Percentiles rank a stretch among this genome's conserved stretches.
These are phyloP conservation scores for Natrix natrix DNA, from an alignment of 2,797 vertebrate species.

Conservation along the genomic window DNA sequence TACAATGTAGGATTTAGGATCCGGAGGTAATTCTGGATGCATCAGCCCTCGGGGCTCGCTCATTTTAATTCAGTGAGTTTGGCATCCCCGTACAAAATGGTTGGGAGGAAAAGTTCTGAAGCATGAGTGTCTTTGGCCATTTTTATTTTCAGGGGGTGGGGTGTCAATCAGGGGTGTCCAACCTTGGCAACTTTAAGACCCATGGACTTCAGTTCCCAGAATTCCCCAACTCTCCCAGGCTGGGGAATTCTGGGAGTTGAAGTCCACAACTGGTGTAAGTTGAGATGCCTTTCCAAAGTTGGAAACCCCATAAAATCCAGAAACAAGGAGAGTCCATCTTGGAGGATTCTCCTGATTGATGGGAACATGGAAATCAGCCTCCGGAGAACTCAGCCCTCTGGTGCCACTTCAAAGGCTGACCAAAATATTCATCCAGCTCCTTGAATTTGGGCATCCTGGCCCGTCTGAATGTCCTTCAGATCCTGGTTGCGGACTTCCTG, in stretches of 20 bases:
- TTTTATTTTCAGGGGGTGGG: background rate
- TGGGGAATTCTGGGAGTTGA: background rate
- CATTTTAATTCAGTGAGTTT: background rate
- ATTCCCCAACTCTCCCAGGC: background rate
- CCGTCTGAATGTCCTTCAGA: constrained; percentile 38
- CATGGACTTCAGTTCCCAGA: background rate
- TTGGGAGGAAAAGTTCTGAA: background rate
- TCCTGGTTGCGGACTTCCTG: constrained; percentile 67
- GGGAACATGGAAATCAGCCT: background rate
- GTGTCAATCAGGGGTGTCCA: background rate
- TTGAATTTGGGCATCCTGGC: constrained; percentile 8
- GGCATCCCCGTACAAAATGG: constrained; percentile 28
- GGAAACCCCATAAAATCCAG: constrained; percentile 1
- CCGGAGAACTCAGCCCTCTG: background rate
- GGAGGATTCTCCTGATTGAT: background rate
- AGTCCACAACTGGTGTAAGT: no score
- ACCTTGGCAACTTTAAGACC: background rate
- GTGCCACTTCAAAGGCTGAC: constrained; percentile 3
- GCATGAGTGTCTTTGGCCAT: background rate
- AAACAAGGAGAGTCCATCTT: background rate
- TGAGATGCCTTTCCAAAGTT: background rate
- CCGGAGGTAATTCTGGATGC: background rate
- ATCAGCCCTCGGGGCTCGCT: background rate
- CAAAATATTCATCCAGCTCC: background rate
- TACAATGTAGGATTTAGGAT: no score